Conservation (phyloP, 1,140 invertebrate genomes). For the Drosophila sproati region DNA sequence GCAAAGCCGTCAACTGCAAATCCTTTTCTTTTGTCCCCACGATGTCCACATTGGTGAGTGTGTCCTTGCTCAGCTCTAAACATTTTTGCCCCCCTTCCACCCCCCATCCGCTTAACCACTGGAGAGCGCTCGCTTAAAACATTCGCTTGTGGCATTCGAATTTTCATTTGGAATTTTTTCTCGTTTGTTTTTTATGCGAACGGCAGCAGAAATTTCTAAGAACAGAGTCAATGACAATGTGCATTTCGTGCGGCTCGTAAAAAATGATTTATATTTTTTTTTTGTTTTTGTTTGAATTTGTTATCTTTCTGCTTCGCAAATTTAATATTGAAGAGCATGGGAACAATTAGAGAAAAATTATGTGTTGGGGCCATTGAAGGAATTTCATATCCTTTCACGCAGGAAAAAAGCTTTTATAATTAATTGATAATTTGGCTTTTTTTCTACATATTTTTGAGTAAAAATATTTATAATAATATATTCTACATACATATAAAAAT, state of each 20-base stretch:
- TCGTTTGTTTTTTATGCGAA: conserved; percentile 9
- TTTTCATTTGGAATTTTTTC: conserved; percentile 28
- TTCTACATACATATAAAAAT: no score
- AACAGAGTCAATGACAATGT: conserved; percentile 60
- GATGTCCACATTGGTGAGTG: not conserved
- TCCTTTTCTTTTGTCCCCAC: conserved; percentile 19
- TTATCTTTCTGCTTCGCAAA: conserved; percentile 15
- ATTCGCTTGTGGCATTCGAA: conserved; percentile 34
- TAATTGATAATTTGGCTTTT: no score
- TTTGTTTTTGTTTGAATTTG: conserved; percentile 9
- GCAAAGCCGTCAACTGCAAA: conserved; percentile 36
- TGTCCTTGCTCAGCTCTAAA: conserved; percentile 29
- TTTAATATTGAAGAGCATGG: conserved; percentile 10
- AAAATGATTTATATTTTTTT: conserved; percentile 32
- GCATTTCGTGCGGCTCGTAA: conserved; percentile 33
- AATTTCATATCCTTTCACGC: not conserved
- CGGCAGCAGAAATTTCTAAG: conserved; percentile 39
- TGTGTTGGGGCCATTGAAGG: not conserved
- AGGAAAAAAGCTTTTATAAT: not conserved
- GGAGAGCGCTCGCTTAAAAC: conserved; percentile 12
- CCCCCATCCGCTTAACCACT: not conserved
- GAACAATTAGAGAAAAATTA: not conserved
- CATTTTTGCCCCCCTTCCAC: not conserved
- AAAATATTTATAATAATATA: no score
- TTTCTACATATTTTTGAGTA: no score